phyloP scores from a whole-genome alignment of 1,140 invertebrate genomes.

The Catajapyx aquilonaris region DNA sequence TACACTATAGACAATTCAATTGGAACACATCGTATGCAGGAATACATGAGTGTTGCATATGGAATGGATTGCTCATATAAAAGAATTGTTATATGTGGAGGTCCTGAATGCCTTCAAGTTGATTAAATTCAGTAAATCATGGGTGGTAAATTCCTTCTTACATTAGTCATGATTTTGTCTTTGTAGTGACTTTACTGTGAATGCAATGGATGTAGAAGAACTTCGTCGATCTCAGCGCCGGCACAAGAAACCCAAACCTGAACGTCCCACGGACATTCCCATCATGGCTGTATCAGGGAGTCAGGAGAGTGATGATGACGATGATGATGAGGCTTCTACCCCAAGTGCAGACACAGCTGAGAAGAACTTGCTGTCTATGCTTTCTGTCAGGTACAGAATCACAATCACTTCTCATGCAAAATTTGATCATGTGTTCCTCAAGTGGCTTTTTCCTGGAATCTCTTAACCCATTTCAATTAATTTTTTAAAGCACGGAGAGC shows the following conservation, averaged over 20 bases:
- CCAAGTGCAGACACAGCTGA: conserved; percentile 50
- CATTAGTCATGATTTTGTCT: conserved; percentile 9
- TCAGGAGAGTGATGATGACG: conserved; percentile 56
- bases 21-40: neutral
- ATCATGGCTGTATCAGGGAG: conserved; percentile 34
- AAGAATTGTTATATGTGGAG: too few relatives aligned
- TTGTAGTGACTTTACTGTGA: conserved; percentile 59
- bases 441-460: conserved; percentile 3
- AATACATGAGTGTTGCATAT: too few relatives aligned
- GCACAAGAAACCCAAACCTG: conserved; percentile 29
- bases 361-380: conserved; percentile 24
- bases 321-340: conserved; percentile 43
- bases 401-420: conserved; percentile 1
- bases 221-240: conserved; percentile 52
- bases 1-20: too few relatives aligned
- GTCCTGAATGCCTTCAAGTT: neutral
- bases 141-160: too few relatives aligned
- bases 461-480: conserved; percentile 2
- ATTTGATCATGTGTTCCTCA: conserved; percentile 4
- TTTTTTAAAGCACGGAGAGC: conserved; percentile 46
- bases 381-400: conserved; percentile 10
- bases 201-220: conserved; percentile 67
- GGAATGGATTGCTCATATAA: too few relatives aligned
- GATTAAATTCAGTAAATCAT: neutral
- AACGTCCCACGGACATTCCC: conserved; percentile 9